Evolutionary conservation across 2,797 vertebrate species (phyloP).

Genomic region (Lacerta agilis): DNA sequence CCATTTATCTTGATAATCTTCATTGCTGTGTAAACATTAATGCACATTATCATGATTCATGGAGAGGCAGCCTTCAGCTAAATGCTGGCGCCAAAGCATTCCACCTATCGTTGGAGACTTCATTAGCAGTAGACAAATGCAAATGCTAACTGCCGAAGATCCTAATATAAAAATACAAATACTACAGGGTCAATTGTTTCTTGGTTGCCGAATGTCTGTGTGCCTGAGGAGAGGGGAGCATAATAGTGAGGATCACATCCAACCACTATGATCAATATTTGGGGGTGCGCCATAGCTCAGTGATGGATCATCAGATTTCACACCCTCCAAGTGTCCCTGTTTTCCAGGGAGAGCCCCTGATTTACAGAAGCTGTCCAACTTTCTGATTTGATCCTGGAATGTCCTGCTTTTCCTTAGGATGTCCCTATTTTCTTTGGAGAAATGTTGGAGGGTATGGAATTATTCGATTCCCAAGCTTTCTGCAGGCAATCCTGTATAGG

Average conservation of each 20-base stretch:
- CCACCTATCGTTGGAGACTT: slow-evolving; percentile 43
- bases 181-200: not conserved
- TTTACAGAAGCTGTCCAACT: too few relatives aligned
- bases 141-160: not conserved
- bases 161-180: not conserved
- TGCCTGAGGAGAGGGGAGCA: too few relatives aligned
- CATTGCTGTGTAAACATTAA: slow-evolving; percentile 58
- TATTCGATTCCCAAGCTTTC: too few relatives aligned
- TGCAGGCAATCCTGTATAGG: too few relatives aligned
- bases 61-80: slow-evolving; percentile 51
- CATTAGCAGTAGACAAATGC: slow-evolving; percentile 34
- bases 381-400: too few relatives aligned
- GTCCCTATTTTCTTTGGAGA: too few relatives aligned
- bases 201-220: not conserved
- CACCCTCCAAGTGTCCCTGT: too few relatives aligned
- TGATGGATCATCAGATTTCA: too few relatives aligned
- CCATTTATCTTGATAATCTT: slow-evolving; percentile 57
- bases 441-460: too few relatives aligned
- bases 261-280: not conserved
- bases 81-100: slow-evolving; percentile 54
- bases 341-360: too few relatives aligned
- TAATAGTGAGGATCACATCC: not conserved
- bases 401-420: too few relatives aligned
- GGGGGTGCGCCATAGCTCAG: too few relatives aligned
- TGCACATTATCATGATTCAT: slow-evolving; percentile 55